Evolutionary conservation across 2,113 vertebrate species (phyloP).

Genomic region (Desmodus rotundus): DNA sequence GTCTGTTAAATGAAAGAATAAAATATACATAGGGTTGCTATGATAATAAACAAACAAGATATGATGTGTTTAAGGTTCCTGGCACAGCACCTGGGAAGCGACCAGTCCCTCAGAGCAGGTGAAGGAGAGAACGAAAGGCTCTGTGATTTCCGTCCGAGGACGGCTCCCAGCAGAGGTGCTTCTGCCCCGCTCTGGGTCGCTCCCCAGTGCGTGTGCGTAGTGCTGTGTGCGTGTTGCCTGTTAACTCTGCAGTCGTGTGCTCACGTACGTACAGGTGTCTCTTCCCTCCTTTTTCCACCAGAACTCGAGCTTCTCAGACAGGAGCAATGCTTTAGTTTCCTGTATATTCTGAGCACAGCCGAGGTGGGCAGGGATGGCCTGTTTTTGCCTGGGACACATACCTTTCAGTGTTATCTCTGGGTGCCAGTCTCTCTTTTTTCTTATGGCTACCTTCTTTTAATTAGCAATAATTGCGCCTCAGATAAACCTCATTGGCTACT

Average conservation of each 20-base stretch:
- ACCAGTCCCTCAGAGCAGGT: not conserved
- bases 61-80: not conserved
- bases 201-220: too few species aligned
- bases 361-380: not conserved
- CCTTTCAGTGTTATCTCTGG: not conserved
- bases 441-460: not conserved
- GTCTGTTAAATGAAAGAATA: not conserved
- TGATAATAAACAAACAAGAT: not conserved
- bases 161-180: not conserved
- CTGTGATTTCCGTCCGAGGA: not conserved
- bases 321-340: not conserved
- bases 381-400: not conserved
- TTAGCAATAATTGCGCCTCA: too few species aligned
- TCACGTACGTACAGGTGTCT: accelerated
- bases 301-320: not conserved
- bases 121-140: not conserved
- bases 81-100: not conserved
- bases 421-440: not conserved
- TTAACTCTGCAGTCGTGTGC: not conserved
- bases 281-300: not conserved
- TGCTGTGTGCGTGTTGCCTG: not conserved
- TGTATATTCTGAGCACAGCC: not conserved
- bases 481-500: too few species aligned
- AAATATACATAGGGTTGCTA: not conserved
- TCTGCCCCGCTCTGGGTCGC: too few species aligned